A percentile compares a stretch with the other conserved stretches of the same genome.
Conservation (phyloP, 2,797 vertebrate genomes). For the Liparis tanakae region DNA sequence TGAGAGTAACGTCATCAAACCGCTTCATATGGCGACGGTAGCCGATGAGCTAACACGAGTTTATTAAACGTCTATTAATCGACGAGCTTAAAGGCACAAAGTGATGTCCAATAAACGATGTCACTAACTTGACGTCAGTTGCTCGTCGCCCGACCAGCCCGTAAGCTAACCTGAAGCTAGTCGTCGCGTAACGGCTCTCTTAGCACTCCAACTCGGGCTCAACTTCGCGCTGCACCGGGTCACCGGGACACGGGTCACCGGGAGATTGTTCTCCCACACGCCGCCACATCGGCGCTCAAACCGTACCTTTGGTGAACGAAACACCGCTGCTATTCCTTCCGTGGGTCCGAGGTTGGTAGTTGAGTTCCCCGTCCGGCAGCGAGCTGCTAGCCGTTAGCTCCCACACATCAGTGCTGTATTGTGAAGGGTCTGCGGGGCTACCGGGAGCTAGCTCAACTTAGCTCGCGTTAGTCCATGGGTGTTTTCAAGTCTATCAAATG, state of each 20-base stretch:
- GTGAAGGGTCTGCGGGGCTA: conserved; percentile 75
- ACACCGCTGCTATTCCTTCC: conserved; percentile 37
- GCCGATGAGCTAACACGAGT: background rate
- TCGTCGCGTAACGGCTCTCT: conserved; percentile 50
- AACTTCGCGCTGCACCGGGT: conserved; percentile 64
- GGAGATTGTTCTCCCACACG: conserved; percentile 11
- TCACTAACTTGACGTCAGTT: conserved; percentile 51
- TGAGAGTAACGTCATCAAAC: conserved; percentile 2
- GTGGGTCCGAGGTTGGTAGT: conserved; percentile 18
- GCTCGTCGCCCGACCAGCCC: conserved; percentile 66
- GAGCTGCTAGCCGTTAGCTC: conserved; percentile 59
- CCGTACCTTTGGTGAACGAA: conserved; percentile 64
- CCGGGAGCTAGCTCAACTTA: conserved; percentile 72
- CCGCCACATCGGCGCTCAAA: background rate
- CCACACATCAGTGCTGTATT: conserved; percentile 76
- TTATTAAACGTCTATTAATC: conserved; percentile 2
- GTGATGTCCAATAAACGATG: background rate
- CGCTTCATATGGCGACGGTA: background rate
- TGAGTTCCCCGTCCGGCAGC: conserved; percentile 44
- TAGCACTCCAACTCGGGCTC: conserved; percentile 57
- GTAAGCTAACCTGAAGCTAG: conserved; percentile 64
- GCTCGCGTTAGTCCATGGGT: conserved; percentile 67
- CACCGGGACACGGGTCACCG: conserved; percentile 5
- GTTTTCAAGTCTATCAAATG: conserved; percentile 43
- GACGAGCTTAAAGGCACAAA: background rate